Conservation (phyloP, 2,888 invertebrate genomes). For the Drosophila austrosaltans region DNA sequence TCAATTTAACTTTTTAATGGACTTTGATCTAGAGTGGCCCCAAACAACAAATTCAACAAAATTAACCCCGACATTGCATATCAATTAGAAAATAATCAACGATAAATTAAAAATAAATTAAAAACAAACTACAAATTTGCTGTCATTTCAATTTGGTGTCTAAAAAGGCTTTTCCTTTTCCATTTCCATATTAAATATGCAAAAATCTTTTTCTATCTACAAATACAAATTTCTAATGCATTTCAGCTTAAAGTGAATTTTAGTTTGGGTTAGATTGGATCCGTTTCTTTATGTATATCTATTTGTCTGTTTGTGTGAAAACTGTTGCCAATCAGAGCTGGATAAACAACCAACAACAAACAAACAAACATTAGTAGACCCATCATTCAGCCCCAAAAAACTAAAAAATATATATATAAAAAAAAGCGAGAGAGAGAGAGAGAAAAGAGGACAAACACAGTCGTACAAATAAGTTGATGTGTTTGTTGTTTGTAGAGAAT, state of each 20-base stretch:
- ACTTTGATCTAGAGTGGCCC: slow-evolving; percentile 38
- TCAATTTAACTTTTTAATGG: slow-evolving; percentile 73
- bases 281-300: background rate
- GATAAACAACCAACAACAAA: slow-evolving; percentile 39
- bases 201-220: slow-evolving; percentile 13
- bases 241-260: slow-evolving; percentile 12
- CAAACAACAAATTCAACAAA: slow-evolving; percentile 14
- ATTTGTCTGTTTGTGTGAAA: slow-evolving; percentile 24
- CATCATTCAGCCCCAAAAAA: background rate
- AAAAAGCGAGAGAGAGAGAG: slow-evolving; percentile 7
- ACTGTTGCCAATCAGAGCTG: slow-evolving; percentile 53
- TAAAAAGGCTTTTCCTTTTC: slow-evolving; percentile 6
- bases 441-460: slow-evolving; percentile 28
- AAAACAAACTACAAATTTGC: background rate
- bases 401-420: slow-evolving; percentile 14
- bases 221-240: slow-evolving; percentile 10
- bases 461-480: slow-evolving; percentile 70
- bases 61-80: slow-evolving; percentile 25
- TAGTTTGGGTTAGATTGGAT: background rate
- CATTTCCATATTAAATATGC: slow-evolving; percentile 24
- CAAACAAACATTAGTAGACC: background rate
- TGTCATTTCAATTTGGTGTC: background rate
- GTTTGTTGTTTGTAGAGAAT: slow-evolving; percentile 66
- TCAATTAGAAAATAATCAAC: slow-evolving; percentile 32
- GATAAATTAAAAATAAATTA: background rate